phyloP scores from a whole-genome alignment of 2,888 invertebrate species.

The Sarcophaga subvicina region DNA sequence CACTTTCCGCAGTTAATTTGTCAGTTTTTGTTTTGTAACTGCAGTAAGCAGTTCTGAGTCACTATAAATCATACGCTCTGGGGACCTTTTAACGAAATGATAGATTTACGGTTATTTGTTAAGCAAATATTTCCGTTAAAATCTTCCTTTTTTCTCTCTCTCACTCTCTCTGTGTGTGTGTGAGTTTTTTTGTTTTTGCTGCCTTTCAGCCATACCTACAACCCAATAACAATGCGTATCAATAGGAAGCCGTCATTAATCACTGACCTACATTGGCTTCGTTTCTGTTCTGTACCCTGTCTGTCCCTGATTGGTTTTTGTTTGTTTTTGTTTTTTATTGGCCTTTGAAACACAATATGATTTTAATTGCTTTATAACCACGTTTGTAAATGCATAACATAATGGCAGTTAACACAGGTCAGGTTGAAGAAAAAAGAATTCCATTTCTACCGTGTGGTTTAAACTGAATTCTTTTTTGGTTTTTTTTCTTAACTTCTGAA shows the following conservation, averaged over 20 bases:
- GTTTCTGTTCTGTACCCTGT: neutral
- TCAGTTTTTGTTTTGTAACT: too few relatives aligned
- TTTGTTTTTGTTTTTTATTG: neutral
- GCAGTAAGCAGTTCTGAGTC: neutral
- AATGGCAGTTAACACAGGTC: constrained; percentile 42
- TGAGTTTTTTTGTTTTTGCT: neutral
- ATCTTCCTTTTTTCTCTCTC: neutral
- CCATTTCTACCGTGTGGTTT: constrained; percentile 14
- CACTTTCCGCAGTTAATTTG: too few relatives aligned
- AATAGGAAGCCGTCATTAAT: constrained; percentile 38
- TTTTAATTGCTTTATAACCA: constrained; percentile 60
- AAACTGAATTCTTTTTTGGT: neutral
- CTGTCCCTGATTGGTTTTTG: neutral
- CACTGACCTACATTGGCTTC: constrained; percentile 47
- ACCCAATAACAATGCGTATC: neutral
- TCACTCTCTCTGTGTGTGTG: neutral
- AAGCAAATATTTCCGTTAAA: neutral
- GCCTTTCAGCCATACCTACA: neutral
- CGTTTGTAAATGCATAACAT: constrained; percentile 42
- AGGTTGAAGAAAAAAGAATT: neutral
- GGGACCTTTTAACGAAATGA: constrained; percentile 28
- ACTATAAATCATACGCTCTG: constrained; percentile 40
- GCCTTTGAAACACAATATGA: constrained; percentile 36
- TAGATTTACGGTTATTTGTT: constrained; percentile 6
- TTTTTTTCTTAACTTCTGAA: neutral